Evolutionary conservation across 1,140 invertebrate species (phyloP), one percentile per base, ranked within the genome.

Genomic region (Melitaea cinxia): DNA sequence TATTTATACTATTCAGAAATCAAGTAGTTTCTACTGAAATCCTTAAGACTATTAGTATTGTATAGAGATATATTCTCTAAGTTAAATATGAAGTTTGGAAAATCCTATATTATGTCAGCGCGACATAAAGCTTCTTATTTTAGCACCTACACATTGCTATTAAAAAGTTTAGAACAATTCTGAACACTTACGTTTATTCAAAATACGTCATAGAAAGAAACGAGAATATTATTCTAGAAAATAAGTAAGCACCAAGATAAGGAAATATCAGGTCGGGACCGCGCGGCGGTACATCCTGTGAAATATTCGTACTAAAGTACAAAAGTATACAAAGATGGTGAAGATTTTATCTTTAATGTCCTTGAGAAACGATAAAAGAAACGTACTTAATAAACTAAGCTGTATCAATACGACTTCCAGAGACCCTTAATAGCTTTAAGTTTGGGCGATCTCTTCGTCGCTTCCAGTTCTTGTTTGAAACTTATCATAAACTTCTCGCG

Each of bases 401-500:
- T 28, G 30, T 3, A 26, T 87, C 71, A 91, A 65, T 89, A 91
- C 30, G 91, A 92, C 64, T 92, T 92, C 91, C 91, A 91, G 15
- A 92, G 73, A 54, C 91, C 91, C 58, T 91, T 91, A 17, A 92
- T 92, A 6, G 89, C 88, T 68, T 86, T 87, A 14, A 92, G 73
- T 66, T 89, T 91, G 0, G 91, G 91, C 23, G 89, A 89, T 56
- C 76, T 88, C 52, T 83, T 89, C 0, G 85, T 88, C 0, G 87
- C 82, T 53, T 89, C 82, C 19, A 90, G 59, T 53, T 86, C 86
- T 66, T 91, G 78, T 59, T 89, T 88, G 78, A 91, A 83, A 62
- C 90, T 91, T 21, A 74, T 88, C n/a, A 91, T 83, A 63, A 92
- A 87, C 52, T 91, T 92, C 53, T 92, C 90, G 9, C 87, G 80